phyloP scores from a whole-genome alignment of 2,797 vertebrate species.

The Lithobates pipiens region DNA sequence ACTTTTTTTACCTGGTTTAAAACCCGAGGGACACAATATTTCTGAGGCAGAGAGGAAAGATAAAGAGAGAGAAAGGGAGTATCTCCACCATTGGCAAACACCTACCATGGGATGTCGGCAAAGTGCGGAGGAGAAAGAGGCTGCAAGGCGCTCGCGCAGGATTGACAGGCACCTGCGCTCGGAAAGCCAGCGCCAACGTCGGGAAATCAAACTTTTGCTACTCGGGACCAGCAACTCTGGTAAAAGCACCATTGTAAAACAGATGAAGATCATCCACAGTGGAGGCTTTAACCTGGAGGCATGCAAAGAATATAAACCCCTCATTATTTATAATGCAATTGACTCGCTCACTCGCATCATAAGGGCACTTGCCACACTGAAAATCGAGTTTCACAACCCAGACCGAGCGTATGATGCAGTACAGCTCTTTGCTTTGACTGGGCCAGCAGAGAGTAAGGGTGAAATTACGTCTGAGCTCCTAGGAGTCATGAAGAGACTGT shows the following conservation, averaged over 20 bases:
- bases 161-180: constrained; percentile 99
- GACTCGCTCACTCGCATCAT: constrained; percentile 98
- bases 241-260: constrained; percentile 98
- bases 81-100: constrained; percentile 62
- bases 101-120: constrained; percentile 99
- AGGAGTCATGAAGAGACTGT: constrained; percentile 96
- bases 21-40: constrained; percentile 47
- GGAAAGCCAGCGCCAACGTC: constrained; percentile 95
- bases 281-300: constrained; percentile 98
- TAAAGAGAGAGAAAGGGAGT: constrained; percentile 51
- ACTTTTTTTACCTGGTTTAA: background rate
- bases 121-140: constrained; percentile 99
- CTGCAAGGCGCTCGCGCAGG: constrained; percentile 94
- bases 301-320: constrained; percentile 97
- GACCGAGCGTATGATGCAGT: constrained; percentile 96
- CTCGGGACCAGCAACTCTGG: constrained; percentile 98
- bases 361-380: constrained; percentile 92
- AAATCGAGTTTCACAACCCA: constrained; percentile 96
- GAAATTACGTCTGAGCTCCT: constrained; percentile 94
- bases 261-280: constrained; percentile 99
- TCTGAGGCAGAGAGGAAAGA: constrained; percentile 28
- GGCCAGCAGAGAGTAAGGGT: constrained; percentile 97
- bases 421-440: constrained; percentile 96
- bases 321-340: constrained; percentile 98
- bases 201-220: constrained; percentile 96